Percentiles rank a stretch among this genome's conserved stretches.
Conservation (phyloP, 2,113 vertebrate genomes). For the Lethenteron reissneri region DNA sequence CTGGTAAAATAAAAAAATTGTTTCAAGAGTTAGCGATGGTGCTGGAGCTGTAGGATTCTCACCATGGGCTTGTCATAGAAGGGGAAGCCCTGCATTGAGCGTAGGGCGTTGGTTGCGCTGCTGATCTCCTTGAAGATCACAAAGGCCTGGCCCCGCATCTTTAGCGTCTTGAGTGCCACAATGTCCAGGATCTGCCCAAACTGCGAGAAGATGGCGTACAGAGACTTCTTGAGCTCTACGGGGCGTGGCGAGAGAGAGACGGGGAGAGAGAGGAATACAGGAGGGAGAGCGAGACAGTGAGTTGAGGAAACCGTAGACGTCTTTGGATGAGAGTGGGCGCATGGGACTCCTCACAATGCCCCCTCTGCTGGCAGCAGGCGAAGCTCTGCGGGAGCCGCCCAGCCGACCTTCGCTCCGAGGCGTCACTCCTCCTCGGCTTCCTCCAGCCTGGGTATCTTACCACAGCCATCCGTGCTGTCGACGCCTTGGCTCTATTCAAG, state of each 20-base stretch:
- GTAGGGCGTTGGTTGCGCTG: conserved; percentile 58
- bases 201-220: conserved; percentile 79
- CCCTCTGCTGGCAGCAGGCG: no score
- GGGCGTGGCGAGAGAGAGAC: not conserved
- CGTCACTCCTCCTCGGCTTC: no score
- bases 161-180: conserved; percentile 44
- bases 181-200: conserved; percentile 79
- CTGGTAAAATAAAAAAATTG: no score
- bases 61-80: conserved; percentile 91
- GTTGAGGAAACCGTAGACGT: no score
- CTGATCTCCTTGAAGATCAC: conserved; percentile 83
- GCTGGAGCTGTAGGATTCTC: conserved; percentile 1
- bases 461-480: no score
- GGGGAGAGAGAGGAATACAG: not conserved
- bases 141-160: conserved; percentile 72
- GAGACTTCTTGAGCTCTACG: conserved; percentile 63
- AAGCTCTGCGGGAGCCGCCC: no score
- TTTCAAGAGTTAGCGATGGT: no score
- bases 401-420: no score
- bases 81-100: conserved; percentile 79
- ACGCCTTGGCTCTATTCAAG: no score
- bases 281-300: not conserved
- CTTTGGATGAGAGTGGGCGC: no score
- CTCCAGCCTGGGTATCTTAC: no score
- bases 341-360: no score